phyloP scores from a whole-genome alignment of 2,113 vertebrate genomes.

The Rhabdomys dilectus region DNA sequence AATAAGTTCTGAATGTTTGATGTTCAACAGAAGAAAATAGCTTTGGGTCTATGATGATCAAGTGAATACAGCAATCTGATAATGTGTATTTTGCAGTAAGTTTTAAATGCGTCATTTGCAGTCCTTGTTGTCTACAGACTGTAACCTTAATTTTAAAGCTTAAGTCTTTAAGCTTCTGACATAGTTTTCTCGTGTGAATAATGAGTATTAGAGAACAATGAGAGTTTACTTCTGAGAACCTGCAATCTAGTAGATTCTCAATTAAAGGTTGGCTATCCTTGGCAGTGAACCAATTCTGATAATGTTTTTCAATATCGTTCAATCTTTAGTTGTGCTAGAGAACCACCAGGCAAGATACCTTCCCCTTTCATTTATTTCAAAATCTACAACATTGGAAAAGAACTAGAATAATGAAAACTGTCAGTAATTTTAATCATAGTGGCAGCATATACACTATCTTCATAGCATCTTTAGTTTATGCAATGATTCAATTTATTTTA shows the following conservation, averaged over 20 bases:
- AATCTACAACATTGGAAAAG: constrained; percentile 8
- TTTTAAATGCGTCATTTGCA: constrained; percentile 43
- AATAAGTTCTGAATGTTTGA: constrained; percentile 55
- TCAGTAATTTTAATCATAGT: constrained; percentile 47
- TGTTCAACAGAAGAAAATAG: constrained; percentile 36
- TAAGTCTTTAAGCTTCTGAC: constrained; percentile 40
- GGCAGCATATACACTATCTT: not conserved
- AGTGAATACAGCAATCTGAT: constrained; percentile 50
- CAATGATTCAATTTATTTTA: not conserved
- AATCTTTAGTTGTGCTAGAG: not conserved
- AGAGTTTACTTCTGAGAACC: not conserved
- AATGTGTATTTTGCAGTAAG: constrained; percentile 26
- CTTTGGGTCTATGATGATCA: not conserved
- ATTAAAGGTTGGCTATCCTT: not conserved
- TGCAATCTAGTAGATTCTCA: not conserved
- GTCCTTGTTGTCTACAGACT: not conserved
- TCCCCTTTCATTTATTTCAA: constrained; percentile 25
- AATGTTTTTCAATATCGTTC: constrained; percentile 17
- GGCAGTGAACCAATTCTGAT: not conserved
- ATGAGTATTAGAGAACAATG: not conserved
- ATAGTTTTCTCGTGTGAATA: constrained; percentile 10
- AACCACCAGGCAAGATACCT: not conserved
- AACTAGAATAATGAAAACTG: not conserved
- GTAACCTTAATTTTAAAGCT: not conserved
- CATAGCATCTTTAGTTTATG: not conserved